Evolutionary conservation across 2,113 vertebrate species (phyloP), one percentile per base, ranked within the genome.

Genomic region (Telmatochromis bifrenatus): DNA sequence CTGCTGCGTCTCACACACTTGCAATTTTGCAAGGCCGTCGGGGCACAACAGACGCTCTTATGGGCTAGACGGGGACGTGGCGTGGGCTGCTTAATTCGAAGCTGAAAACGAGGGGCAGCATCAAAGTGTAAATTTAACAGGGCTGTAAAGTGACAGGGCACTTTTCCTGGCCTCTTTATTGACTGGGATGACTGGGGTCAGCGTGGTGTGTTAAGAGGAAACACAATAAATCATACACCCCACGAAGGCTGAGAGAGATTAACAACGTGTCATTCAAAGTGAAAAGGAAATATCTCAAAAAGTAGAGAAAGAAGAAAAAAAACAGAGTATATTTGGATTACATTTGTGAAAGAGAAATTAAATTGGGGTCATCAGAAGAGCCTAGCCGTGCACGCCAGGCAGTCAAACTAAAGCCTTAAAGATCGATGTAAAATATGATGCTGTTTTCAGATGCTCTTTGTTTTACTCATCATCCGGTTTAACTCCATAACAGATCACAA

Each of bases 41-140:
- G 93, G 13, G 39, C 73, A 70, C 87, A 79, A 88, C 39, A 79
- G 84, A 54, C 35, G 83, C 87, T 92, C 84, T 80, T 26, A 35
- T n/a, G 75, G 90, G 94, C 95, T 93, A 93, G 81, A 90, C 90
- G 28, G 86, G 91, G 87, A 89, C 23, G 14, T 75, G 39, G 83
- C 68, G 65, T 45, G 87, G 94, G 90, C 93, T 88, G 86, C 91
- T 87, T 93, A 95, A 93, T 93, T 93, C 87, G 70, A 91, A 92
- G 92, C 87, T 90, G 80, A 95, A 93, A 95, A 94, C 7, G 62
- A 92, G 87, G 73, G 86, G 90, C 88, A 84, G 96, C 96, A 95
- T 96, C 96, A 96, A 97, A 96, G 96, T 93, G 95, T 93, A 91
- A 77, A 95, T 96, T 96, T 96, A 96, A 96, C 91, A 33, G 94